Base-by-base conservation (phyloP, 2,888 invertebrate genomes). In the Urechis unicinctus region DNA sequence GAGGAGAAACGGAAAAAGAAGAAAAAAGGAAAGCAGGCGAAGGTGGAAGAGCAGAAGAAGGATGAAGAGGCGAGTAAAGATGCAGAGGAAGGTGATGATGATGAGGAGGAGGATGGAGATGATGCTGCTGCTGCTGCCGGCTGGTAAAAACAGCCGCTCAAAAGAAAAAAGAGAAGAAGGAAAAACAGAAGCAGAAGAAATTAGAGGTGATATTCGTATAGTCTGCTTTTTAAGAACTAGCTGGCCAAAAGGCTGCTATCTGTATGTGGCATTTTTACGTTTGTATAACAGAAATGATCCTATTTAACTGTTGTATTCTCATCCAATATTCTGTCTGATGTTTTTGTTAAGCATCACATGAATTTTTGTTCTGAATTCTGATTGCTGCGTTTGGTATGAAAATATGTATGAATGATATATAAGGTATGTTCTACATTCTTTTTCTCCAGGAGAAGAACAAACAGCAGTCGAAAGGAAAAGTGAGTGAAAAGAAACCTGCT, bases 111-210 rank as follows among this genome's bases (percentile, higher is more conserved):
- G 17, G 62, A 54, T 9, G 59, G 57, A 43, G 60, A 56, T 31
- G 55, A n/a, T n/a, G n/a, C n/a, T n/a, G n/a, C n/a, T n/a, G n/a
- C n/a, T n/a, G n/a, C n/a, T n/a, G 25, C 3, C 24, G 30, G 17
- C 60, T 58, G 17, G 59, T 66, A 13, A 66, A 66, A 48, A 59
- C 65, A 13, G 60, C 62, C 13, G 66, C 65, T 22, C 66, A 66
- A 55, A 58, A 79, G 89, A 65, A 94, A 93, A 75, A 87, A 68
- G 93, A 95, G 74, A 82, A 84, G 61, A 91, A 89, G 71, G 91
- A 90, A 64, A 85, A 85, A 72, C 91, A 88, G 75, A 94, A 91
- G 74, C 87, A 88, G 69, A 89, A 89, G 71, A 91, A 92, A 55
- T 52, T 59, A 47, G 58, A 63, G 64, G 71, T 71, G 55, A 58